phyloP scores from a whole-genome alignment of 92 coral and sea anemone species.

The Montipora capitata region DNA sequence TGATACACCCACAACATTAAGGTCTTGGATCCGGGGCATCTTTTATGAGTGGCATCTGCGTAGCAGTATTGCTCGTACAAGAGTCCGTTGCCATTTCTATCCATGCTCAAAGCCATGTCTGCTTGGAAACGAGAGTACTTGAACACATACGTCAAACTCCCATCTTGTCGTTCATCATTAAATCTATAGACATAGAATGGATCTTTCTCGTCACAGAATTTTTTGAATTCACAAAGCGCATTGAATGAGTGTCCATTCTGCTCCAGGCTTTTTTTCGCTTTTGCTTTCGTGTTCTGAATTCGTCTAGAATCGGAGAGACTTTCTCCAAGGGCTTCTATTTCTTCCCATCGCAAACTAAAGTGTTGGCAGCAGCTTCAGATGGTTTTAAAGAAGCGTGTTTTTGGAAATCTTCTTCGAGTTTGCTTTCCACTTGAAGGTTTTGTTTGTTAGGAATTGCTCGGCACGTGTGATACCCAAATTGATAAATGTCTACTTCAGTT shows the following conservation, averaged over 20 bases:
- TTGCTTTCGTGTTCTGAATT: slow-evolving; percentile 26
- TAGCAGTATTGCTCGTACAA: slow-evolving; percentile 41
- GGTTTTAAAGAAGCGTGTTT: slow-evolving; percentile 54
- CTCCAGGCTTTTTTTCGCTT: slow-evolving; percentile 5
- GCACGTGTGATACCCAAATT: slow-evolving; percentile 68
- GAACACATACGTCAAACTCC: slow-evolving; percentile 38
- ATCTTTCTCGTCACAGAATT: slow-evolving; percentile 42
- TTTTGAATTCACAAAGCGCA: slow-evolving; percentile 44
- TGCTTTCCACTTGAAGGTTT: slow-evolving; percentile 17
- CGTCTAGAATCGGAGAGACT: slow-evolving; percentile 12
- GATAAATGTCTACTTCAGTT: slow-evolving; percentile 54
- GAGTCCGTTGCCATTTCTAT: too few species aligned
- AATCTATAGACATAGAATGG: slow-evolving; percentile 26
- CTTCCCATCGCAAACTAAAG: slow-evolving; percentile 14
- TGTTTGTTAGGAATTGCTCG: slow-evolving; percentile 44
- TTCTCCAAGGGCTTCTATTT: slow-evolving; percentile 3
- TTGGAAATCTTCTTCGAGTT: slow-evolving; percentile 42
- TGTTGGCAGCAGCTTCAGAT: slow-evolving; percentile 43
- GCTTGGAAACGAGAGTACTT: slow-evolving; percentile 46
- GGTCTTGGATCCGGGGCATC: slow-evolving; percentile 35
- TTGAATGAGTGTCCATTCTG: slow-evolving; percentile 24
- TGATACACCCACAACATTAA: slow-evolving; percentile 57
- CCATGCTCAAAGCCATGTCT: slow-evolving; percentile 58
- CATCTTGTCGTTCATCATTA: slow-evolving; percentile 45
- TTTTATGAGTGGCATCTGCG: slow-evolving; percentile 50